phyloP scores from a whole-genome alignment of 2,888 invertebrate genomes.

The Apodemia duryi region DNA sequence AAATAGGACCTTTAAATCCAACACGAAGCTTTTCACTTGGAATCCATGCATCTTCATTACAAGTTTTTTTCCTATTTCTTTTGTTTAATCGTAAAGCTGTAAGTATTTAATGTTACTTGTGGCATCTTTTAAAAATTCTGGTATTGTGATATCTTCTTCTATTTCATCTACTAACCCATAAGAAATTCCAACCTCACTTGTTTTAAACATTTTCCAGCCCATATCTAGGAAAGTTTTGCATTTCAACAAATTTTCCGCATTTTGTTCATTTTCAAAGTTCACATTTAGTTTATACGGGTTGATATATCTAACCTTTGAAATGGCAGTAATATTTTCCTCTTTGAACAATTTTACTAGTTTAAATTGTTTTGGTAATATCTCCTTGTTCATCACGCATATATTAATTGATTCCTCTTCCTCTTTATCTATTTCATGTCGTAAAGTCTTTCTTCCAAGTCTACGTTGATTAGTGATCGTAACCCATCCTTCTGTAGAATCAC shows the following conservation, averaged over 20 bases:
- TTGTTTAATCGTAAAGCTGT: not conserved
- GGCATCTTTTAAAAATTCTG: not conserved
- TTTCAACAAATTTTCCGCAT: not conserved
- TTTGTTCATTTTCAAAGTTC: not conserved
- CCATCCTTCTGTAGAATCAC: not conserved
- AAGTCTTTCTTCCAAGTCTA: not conserved
- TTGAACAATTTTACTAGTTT: not conserved
- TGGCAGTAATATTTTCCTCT: not conserved
- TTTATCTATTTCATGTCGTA: not conserved
- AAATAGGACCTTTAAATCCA: slow-evolving; percentile 8
- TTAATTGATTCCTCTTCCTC: not conserved
- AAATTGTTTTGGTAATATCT: not conserved
- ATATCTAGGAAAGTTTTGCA: not conserved
- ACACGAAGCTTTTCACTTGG: slow-evolving; percentile 3
- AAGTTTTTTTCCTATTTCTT: not conserved
- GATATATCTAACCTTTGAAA: not conserved
- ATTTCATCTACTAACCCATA: not conserved
- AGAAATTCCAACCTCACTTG: not conserved
- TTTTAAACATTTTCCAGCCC: not conserved
- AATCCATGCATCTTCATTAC: slow-evolving; percentile 3
- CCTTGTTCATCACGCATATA: not conserved
- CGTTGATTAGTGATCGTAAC: not conserved
- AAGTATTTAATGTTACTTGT: not conserved
- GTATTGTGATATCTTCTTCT: not conserved
- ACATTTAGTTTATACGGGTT: not conserved